phyloP scores from a whole-genome alignment of 1,140 invertebrate genomes.

The Nixonia krombeini region DNA sequence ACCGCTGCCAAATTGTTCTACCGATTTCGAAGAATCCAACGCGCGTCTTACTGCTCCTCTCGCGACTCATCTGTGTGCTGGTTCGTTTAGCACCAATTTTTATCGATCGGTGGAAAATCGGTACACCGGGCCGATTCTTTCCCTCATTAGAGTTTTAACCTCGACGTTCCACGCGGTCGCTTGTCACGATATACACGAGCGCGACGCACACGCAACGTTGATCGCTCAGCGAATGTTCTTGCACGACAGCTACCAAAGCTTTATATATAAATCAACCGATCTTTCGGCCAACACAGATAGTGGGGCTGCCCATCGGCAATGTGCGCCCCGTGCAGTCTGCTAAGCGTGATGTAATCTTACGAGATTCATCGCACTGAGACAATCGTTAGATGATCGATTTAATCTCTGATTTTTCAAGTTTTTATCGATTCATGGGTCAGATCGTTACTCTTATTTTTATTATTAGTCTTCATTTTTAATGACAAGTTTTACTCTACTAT shows the following conservation, averaged over 20 bases:
- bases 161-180: conserved; percentile 1
- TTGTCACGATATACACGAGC: conserved; percentile 10
- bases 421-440: too few relatives aligned
- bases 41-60: conserved; percentile 42
- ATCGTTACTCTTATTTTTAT: too few relatives aligned
- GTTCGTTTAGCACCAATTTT: not conserved
- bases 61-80: conserved; percentile 46
- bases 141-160: not conserved
- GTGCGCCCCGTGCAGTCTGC: conserved; percentile 40
- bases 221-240: conserved; percentile 50
- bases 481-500: too few relatives aligned
- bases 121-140: not conserved
- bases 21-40: conserved; percentile 56
- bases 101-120: too few relatives aligned
- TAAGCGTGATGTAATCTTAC: conserved; percentile 29
- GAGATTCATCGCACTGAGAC: not conserved
- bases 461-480: too few relatives aligned
- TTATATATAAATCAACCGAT: conserved; percentile 53
- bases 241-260: conserved; percentile 36
- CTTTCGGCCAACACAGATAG: conserved; percentile 40
- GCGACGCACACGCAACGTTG: conserved; percentile 7
- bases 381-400: conserved; percentile 1
- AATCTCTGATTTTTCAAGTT: too few relatives aligned
- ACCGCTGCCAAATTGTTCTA: conserved; percentile 48
- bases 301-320: conserved; percentile 14